These are phyloP conservation scores for Gnathonemus longibarbis DNA, from an alignment of 2,113 vertebrate genomes.

Conservation along the genomic window DNA sequence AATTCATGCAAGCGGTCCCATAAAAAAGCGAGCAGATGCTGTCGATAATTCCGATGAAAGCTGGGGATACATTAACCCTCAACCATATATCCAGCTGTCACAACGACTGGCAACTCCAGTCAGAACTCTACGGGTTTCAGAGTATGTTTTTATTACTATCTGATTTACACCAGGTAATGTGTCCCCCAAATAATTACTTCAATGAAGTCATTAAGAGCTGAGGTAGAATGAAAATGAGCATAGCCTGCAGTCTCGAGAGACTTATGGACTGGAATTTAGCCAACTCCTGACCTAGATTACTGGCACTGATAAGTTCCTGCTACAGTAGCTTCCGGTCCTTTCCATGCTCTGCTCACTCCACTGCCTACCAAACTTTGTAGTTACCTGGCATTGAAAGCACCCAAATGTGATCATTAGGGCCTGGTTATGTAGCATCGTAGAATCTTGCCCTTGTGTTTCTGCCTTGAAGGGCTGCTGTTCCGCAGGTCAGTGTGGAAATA, in stretches of 20 bases:
- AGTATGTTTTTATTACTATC: neutral
- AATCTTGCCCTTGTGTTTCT: neutral
- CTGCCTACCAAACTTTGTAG: neutral
- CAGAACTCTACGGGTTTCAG: neutral
- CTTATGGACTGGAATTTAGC: neutral
- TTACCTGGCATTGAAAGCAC: neutral
- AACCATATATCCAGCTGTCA: neutral
- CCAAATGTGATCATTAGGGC: neutral
- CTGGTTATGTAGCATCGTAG: neutral
- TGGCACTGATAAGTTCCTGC: neutral
- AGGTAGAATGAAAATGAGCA: neutral
- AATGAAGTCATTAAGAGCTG: neutral
- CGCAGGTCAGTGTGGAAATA: neutral
- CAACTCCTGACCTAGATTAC: constrained; percentile 4
- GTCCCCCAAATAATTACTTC: constrained; percentile 6
- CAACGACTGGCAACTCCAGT: neutral
- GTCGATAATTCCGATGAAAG: neutral
- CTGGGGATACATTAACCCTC: neutral
- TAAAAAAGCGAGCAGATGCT: neutral
- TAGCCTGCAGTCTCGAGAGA: neutral
- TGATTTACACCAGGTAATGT: neutral
- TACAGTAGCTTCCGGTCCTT: neutral
- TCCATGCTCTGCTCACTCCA: neutral
- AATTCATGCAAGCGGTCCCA: neutral
- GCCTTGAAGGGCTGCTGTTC: neutral